A percentile compares a stretch with the other conserved stretches of the same genome.
These are phyloP conservation scores for Amyelois transitella DNA, from an alignment of 1,140 invertebrate genomes.

Conservation along the genomic window DNA sequence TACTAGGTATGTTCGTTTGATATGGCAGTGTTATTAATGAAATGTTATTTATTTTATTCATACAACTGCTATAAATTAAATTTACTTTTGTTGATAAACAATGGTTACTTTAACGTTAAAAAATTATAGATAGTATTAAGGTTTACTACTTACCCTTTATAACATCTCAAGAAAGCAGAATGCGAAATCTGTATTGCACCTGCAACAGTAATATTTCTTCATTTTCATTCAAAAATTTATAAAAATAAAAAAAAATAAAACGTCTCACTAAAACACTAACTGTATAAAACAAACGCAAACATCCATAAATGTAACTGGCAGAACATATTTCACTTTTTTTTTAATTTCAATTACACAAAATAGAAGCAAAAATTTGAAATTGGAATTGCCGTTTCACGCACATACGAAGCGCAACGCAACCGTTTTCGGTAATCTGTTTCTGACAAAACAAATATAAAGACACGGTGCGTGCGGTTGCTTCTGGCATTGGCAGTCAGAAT, in stretches of 20 bases:
- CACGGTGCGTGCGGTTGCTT: not conserved
- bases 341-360: not conserved
- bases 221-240: too few species aligned
- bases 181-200: not conserved
- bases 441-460: not conserved
- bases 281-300: too few species aligned
- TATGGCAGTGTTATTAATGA: too few species aligned
- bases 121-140: too few species aligned
- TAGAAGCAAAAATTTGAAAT: not conserved
- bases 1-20: too few species aligned
- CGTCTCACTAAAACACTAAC: too few species aligned
- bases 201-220: not conserved
- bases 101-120: too few species aligned
- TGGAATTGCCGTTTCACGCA: not conserved
- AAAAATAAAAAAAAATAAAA: too few species aligned
- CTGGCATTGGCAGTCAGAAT: not conserved
- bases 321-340: not conserved
- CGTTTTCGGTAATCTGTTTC: not conserved
- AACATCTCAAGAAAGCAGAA: not conserved
- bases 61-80: too few species aligned
- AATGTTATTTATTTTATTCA: too few species aligned
- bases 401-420: not conserved
- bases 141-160: slow-evolving; percentile 2
- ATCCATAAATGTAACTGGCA: not conserved
- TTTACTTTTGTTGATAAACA: too few species aligned